These are phyloP conservation scores for Pocillopora meandrina DNA, from an alignment of 92 coral and sea anemone genomes.

Conservation along the genomic window DNA sequence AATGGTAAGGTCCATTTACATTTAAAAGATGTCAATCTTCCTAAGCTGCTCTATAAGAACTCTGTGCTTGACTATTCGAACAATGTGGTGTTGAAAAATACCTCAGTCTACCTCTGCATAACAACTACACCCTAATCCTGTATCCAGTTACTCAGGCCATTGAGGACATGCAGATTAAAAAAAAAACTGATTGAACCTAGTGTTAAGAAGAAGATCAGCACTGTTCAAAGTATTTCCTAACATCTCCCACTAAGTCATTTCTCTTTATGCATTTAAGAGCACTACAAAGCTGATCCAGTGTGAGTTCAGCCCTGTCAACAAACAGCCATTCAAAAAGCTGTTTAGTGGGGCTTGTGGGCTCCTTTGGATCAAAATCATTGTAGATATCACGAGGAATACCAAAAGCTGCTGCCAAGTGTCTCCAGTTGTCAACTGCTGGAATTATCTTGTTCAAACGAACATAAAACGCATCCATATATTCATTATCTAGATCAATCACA, in stretches of 20 bases:
- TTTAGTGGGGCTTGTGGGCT: constrained; percentile 47
- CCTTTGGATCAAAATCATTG: constrained; percentile 43
- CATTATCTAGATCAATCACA: constrained; percentile 41
- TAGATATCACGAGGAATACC: constrained; percentile 33
- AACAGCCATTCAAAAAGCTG: constrained; percentile 47
- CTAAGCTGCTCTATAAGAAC: no score
- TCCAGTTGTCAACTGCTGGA: constrained; percentile 54
- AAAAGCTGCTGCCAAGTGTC: constrained; percentile 40
- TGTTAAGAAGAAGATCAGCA: no score
- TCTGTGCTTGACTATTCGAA: no score
- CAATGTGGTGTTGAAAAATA: no score
- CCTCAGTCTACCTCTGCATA: no score
- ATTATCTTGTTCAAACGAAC: constrained; percentile 48
- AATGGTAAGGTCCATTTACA: no score
- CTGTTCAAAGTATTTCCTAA: constrained; percentile 9
- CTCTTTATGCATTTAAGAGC: constrained; percentile 44
- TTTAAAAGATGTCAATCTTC: no score
- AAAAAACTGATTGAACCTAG: no score
- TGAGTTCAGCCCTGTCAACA: constrained; percentile 13
- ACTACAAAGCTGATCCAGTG: constrained; percentile 35
- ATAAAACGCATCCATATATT: constrained; percentile 28
- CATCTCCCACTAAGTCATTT: constrained; percentile 49
- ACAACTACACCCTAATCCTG: no score
- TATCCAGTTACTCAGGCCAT: no score
- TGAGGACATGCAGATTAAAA: no score